These are phyloP conservation scores for Disparrhopalites patrizii DNA, from an alignment of 2,888 invertebrate genomes.

Conservation along the genomic window DNA sequence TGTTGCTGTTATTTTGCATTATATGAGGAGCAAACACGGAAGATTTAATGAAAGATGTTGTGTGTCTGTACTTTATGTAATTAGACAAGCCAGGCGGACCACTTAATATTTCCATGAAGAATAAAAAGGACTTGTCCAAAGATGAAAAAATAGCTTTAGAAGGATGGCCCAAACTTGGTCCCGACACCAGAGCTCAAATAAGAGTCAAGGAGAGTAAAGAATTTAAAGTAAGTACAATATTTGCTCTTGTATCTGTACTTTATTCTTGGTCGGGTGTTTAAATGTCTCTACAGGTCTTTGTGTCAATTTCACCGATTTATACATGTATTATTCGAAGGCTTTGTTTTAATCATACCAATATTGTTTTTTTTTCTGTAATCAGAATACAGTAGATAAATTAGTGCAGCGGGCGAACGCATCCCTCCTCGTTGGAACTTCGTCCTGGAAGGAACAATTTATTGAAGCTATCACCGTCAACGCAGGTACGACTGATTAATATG, in stretches of 20 bases:
- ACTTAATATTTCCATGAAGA: conserved; percentile 53
- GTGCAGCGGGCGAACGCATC: conserved; percentile 96
- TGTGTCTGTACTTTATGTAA: conserved; percentile 10
- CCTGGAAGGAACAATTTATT: conserved; percentile 98
- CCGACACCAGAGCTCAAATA: conserved; percentile 77
- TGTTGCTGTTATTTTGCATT: not conserved
- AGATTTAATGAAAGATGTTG: not conserved
- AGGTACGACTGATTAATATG: too few species aligned
- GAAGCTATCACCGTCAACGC: conserved; percentile 93
- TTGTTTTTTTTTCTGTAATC: not conserved
- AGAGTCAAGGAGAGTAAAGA: conserved; percentile 96
- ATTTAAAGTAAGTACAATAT: conserved; percentile 85
- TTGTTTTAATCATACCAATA: not conserved
- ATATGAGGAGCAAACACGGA: not conserved
- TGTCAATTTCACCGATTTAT: too few species aligned
- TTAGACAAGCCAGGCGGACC: conserved; percentile 31
- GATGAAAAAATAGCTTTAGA: conserved; percentile 82
- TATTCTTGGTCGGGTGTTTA: too few species aligned
- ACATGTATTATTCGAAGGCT: too few species aligned
- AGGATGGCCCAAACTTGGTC: conserved; percentile 84
- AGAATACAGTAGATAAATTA: conserved; percentile 97
- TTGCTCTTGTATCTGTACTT: too few species aligned
- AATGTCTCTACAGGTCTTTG: too few species aligned
- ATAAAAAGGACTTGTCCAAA: conserved; percentile 66
- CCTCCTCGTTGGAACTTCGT: conserved; percentile 84